Base-by-base conservation (phyloP, 2,113 vertebrate species). In the Collichthys lucidus region DNA sequence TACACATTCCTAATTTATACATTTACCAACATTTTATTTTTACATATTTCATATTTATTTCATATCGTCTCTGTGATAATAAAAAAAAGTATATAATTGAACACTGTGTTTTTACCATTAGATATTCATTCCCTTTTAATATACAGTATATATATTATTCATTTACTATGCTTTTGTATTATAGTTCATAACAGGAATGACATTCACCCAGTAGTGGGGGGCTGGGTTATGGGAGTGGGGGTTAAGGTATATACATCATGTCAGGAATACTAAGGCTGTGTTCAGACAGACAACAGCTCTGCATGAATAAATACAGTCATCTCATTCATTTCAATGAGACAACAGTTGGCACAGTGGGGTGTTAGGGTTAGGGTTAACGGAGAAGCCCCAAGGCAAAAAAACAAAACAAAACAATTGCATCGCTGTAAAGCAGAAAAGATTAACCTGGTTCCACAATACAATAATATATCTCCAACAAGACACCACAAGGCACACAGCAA, bases 291-390 rank as follows among this genome's bases (percentile, higher is more conserved):
- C 75, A 80, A 74, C 35, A 57, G 59, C 67, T 2, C 69, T 57
- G 83, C 71, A 29, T 72, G 70, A 40, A 46, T 71, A 56, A 47
- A 74, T 57, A 24, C 47, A 73, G 11, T 29, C 73, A 5, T 20
- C 64, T 80, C 73, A 71, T 74, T 60, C 42, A 62, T 84, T 53
- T 67, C 26, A 67, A 64, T 49, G 47, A 76, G 22, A 60, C 74
- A 78, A 66, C 49, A 61, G 66, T 47, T 8, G 22, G 20, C 49
- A 47, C 67, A 56, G 20, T 5, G n/a, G 35, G 79, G 11, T 46
- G 31, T 20, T 40, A 40, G 35, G 35, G 35, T 40, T 40, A 40
- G 35, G 7, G 35, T 40, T 12, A 14, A 1, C 0, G 11, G 11
- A 11, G 16, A 70, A 10, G 4, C 29, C 24, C 35, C 11, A 9